Evolutionary conservation across 2,888 invertebrate genomes (phyloP), one percentile per base, ranked within the genome.

Genomic region (Xestia sexstrigata): DNA sequence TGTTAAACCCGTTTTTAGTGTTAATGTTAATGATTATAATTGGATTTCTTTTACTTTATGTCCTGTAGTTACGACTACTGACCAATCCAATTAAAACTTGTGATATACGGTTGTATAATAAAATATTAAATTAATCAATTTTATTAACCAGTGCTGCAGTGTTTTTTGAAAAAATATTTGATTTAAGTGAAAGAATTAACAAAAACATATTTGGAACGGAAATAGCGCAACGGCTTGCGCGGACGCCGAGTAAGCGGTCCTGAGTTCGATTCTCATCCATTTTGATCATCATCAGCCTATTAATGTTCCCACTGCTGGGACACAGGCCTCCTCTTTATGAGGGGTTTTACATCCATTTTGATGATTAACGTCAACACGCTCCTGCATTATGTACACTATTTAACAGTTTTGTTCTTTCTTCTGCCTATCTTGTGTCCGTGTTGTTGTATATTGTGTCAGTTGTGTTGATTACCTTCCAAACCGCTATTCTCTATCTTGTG

Each of bases 11-110:
- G n/a, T n/a, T n/a, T n/a, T n/a, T 17, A 17, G 17, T n/a, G 55
- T 23, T 23, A 52, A 52, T 52, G 17, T 17, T 23, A 52, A 5
- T 52, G 49, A 23, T n/a, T n/a, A n/a, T 73, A 72, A 72, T 73
- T 72, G n/a, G 39, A 26, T 23, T 30, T 70, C 49, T 70, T 39
- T 52, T 6, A 70, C 23, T 52, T 6, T 20, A 49, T 13, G 4
- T 0, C 69, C 9, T 26, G 20, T 67, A 67, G 15, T 68, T 52
- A 26, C 39, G 23, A 42, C 47, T 49, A 47, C 7, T 20, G 4
- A 20, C 47, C 20, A 20, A 17, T 20, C 20, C 49, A 49, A 49
- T 49, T 49, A 49, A 20, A 20, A 47, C 8, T 72, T 70, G 26
- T 26, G 15, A 30, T 6, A 72, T 17, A 35, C n/a, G 35, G 70